Percentiles rank a stretch among this genome's conserved stretches.
Evolutionary conservation across 2,113 vertebrate genomes (phyloP).

Genomic region (Ictalurus furcatus): DNA sequence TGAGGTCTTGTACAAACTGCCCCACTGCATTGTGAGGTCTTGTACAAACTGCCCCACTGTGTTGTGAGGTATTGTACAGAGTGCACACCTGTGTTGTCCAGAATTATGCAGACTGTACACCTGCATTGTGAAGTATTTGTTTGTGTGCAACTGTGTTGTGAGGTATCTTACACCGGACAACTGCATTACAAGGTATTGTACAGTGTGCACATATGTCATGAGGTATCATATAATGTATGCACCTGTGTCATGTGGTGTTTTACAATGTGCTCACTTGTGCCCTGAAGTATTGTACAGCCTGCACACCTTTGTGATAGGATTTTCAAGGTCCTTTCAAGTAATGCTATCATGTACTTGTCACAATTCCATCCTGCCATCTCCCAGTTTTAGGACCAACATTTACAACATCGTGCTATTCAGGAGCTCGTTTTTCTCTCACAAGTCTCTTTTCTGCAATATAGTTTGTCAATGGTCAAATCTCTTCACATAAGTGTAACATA

Average conservation of each 20-base stretch:
- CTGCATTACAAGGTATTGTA: not conserved
- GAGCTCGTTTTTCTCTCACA: not conserved
- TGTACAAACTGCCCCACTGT: not conserved
- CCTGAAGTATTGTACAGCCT: not conserved
- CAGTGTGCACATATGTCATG: not conserved
- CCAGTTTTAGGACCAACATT: not conserved
- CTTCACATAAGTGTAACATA: too few species aligned
- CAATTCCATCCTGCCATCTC: not conserved
- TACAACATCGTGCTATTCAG: not conserved
- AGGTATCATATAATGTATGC: not conserved
- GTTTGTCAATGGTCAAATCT: not conserved
- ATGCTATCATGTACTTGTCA: not conserved
- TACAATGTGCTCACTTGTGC: not conserved
- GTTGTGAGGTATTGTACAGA: not conserved
- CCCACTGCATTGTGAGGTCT: not conserved
- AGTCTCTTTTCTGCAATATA: not conserved
- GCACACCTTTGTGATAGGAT: not conserved
- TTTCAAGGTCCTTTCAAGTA: not conserved
- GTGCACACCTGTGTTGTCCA: not conserved
- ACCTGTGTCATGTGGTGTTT: not conserved
- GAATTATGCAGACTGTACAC: too few species aligned
- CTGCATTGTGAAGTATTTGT: too few species aligned
- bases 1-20: not conserved
- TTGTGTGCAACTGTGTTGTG: not conserved
- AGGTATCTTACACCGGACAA: not conserved